Evolutionary conservation across 2,888 invertebrate species (phyloP).

Genomic region (Stenoptilia bipunctidactyla): DNA sequence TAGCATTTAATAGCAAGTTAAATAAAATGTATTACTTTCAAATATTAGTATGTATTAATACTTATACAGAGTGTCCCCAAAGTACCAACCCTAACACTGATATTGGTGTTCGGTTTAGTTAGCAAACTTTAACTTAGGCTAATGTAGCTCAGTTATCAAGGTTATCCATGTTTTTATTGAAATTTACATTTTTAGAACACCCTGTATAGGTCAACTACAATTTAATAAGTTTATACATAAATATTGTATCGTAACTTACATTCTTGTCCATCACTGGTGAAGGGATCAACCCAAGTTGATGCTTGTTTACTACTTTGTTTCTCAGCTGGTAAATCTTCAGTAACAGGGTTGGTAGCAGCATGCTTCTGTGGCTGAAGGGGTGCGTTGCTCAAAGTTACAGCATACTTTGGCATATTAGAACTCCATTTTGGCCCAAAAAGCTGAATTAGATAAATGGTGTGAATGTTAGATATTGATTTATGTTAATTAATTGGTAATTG

Average conservation of each 20-base stretch:
- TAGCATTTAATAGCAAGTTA: too few species aligned
- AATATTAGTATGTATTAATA: too few species aligned
- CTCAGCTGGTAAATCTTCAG: slow-evolving; percentile 27
- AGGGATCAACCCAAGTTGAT: slow-evolving; percentile 49
- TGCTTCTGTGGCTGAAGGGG: slow-evolving; percentile 85
- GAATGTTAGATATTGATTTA: too few species aligned
- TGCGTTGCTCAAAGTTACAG: slow-evolving; percentile 84
- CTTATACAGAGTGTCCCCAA: too few species aligned
- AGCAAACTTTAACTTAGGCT: too few species aligned
- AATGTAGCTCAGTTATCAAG: too few species aligned
- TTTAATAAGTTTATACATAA: neutral
- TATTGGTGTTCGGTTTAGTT: too few species aligned
- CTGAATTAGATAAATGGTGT: slow-evolving; percentile 60
- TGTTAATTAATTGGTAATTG: too few species aligned
- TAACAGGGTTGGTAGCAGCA: slow-evolving; percentile 33
- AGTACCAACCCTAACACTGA: too few species aligned
- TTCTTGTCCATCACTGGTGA: slow-evolving; percentile 57
- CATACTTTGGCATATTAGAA: slow-evolving; percentile 84
- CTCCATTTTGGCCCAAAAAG: slow-evolving; percentile 88
- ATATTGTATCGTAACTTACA: slow-evolving; percentile 43
- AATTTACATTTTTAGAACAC: too few species aligned
- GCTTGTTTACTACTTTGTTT: slow-evolving; percentile 26
- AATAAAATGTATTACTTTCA: neutral
- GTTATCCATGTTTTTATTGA: too few species aligned
- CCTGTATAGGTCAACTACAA: neutral